Percentiles rank a stretch among this genome's conserved stretches.
phyloP scores from a whole-genome alignment of 1,140 invertebrate genomes.

The Pseudomyrmex flavicornis region DNA sequence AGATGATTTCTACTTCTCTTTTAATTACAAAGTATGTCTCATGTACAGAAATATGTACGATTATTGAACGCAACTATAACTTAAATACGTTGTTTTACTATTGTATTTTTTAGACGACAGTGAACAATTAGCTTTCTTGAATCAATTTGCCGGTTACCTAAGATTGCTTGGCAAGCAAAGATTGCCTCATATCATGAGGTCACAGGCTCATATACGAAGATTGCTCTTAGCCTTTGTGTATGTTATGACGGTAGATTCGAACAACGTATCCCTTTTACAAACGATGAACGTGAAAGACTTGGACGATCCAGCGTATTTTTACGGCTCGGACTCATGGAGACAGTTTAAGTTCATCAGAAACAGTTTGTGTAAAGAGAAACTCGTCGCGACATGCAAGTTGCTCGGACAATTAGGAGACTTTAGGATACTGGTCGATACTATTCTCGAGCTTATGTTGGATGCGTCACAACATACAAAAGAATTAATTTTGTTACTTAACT shows the following conservation, averaged over 20 bases:
- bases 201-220: conserved; percentile 83
- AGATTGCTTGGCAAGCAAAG: conserved; percentile 85
- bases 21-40: background rate
- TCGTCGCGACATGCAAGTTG: conserved; percentile 83
- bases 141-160: conserved; percentile 87
- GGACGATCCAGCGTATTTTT: conserved; percentile 72
- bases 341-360: conserved; percentile 85
- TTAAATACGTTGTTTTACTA: background rate
- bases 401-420: conserved; percentile 85
- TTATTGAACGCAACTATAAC: conserved; percentile 24
- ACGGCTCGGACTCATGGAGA: conserved; percentile 84
- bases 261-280: conserved; percentile 85
- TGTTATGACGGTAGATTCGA: conserved; percentile 85
- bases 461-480: conserved; percentile 84
- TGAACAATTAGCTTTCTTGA: conserved; percentile 86
- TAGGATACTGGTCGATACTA: conserved; percentile 85
- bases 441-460: conserved; percentile 86
- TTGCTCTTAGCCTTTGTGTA: conserved; percentile 86
- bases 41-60: background rate
- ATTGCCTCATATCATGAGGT: conserved; percentile 85
- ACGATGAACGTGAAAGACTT: conserved; percentile 84
- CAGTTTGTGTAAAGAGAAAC: conserved; percentile 80
- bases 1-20: conserved; percentile 25
- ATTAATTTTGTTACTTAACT: conserved; percentile 85
- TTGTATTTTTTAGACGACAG: conserved; percentile 83